These are phyloP conservation scores for Probosciger aterrimus DNA, from an alignment of 2,113 vertebrate genomes.

Conservation along the genomic window DNA sequence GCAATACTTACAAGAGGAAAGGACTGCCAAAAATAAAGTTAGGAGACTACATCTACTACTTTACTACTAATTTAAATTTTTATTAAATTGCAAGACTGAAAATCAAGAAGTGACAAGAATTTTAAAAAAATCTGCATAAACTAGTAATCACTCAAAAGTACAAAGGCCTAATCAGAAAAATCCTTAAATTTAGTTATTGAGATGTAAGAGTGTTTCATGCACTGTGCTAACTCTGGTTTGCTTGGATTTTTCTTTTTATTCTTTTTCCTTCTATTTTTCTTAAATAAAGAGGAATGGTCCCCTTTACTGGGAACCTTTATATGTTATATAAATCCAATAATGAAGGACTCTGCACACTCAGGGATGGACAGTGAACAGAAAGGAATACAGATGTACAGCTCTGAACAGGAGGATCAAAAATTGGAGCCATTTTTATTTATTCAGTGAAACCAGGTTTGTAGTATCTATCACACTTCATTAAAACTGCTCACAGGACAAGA, in stretches of 20 bases:
- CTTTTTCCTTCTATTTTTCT: neutral
- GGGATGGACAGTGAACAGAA: neutral
- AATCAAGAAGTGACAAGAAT: neutral
- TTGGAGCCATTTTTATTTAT: neutral
- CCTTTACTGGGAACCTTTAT: neutral
- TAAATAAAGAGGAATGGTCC: neutral
- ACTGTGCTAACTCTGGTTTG: neutral
- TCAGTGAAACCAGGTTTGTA: neutral
- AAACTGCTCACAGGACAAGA: neutral
- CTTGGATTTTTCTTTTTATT: neutral
- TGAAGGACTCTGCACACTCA: neutral
- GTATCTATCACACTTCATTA: neutral
- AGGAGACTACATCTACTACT: neutral
- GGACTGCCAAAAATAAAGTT: neutral
- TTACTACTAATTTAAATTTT: neutral
- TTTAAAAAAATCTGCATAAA: neutral
- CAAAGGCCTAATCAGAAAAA: neutral
- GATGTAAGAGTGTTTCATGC: neutral
- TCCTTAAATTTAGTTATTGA: neutral
- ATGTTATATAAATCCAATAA: neutral
- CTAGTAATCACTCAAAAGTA: neutral
- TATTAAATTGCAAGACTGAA: neutral
- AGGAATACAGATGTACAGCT: neutral
- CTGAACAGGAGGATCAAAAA: neutral
- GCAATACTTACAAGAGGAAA: neutral